phyloP scores from a whole-genome alignment of 2,888 invertebrate genomes.

The Erebia epiphron region DNA sequence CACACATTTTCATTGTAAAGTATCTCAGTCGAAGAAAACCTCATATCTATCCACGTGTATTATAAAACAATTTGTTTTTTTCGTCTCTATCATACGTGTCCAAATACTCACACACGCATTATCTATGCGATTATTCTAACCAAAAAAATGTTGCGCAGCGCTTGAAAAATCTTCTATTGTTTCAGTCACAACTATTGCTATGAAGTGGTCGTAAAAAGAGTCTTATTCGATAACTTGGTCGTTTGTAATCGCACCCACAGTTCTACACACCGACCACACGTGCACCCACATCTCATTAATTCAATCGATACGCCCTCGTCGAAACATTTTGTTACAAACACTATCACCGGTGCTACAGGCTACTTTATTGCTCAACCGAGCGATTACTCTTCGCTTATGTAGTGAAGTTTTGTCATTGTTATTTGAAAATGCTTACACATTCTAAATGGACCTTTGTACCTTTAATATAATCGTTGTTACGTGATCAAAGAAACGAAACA shows the following conservation, averaged over 20 bases:
- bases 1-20: neutral
- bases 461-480: too few relatives aligned
- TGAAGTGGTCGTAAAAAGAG: constrained; percentile 62
- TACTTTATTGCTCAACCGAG: constrained; percentile 61
- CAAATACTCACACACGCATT: constrained; percentile 32
- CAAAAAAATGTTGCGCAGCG: constrained; percentile 54
- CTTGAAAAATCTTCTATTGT: constrained; percentile 67
- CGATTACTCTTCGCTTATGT: constrained; percentile 53
- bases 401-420: constrained; percentile 34
- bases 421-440: neutral
- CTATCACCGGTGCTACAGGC: constrained; percentile 56
- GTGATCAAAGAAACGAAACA: too few relatives aligned
- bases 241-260: constrained; percentile 64
- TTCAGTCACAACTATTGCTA: constrained; percentile 52
- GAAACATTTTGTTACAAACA: constrained; percentile 70
- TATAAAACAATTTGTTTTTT: constrained; percentile 14
- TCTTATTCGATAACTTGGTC: constrained; percentile 62
- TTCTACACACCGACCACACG: constrained; percentile 75
- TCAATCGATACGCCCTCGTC: constrained; percentile 76
- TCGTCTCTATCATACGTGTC: constrained; percentile 33
- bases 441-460: too few relatives aligned
- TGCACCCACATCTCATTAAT: constrained; percentile 79
- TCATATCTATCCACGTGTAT: neutral
- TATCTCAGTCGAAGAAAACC: neutral
- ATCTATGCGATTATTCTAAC: constrained; percentile 39